Percentiles rank a stretch among this genome's conserved stretches.
phyloP scores from a whole-genome alignment of 2,888 invertebrate genomes.

The Zaprionus lineosus region DNA sequence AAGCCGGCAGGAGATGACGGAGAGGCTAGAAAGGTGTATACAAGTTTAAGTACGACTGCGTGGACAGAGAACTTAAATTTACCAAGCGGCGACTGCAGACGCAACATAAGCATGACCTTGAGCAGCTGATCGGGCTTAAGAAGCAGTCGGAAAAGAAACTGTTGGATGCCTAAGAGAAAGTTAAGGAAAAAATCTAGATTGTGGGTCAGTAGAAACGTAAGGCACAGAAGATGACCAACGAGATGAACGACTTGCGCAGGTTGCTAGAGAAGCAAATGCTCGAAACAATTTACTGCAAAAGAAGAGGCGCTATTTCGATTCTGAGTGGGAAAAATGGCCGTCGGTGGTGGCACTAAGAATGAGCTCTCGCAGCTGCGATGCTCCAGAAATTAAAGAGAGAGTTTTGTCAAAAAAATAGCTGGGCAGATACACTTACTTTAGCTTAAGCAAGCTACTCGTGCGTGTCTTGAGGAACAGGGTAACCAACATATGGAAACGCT shows the following conservation, averaged over 20 bases:
- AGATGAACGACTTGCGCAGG: slow-evolving; percentile 95
- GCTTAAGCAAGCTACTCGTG: slow-evolving; percentile 93
- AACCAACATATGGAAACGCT: slow-evolving; percentile 88
- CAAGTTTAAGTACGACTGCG: slow-evolving; percentile 91
- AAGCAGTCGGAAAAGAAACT: slow-evolving; percentile 95
- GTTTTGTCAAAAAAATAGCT: slow-evolving; percentile 92
- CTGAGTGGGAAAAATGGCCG: slow-evolving; percentile 93
- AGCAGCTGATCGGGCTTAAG: slow-evolving; percentile 93
- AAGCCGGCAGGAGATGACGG: slow-evolving; percentile 89
- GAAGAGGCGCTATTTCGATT: slow-evolving; percentile 96
- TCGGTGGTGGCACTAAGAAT: slow-evolving; percentile 91
- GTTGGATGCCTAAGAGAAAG: slow-evolving; percentile 95
- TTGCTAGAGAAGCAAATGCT: slow-evolving; percentile 95
- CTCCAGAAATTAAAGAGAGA: slow-evolving; percentile 93
- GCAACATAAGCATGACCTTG: slow-evolving; percentile 96
- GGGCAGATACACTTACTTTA: slow-evolving; percentile 95
- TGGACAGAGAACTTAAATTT: slow-evolving; percentile 92
- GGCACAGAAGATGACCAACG: slow-evolving; percentile 94
- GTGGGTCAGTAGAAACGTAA: slow-evolving; percentile 97
- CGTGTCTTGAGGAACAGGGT: slow-evolving; percentile 91
- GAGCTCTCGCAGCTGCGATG: slow-evolving; percentile 92
- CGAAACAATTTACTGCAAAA: slow-evolving; percentile 97
- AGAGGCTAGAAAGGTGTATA: slow-evolving; percentile 91
- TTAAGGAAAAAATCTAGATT: slow-evolving; percentile 95
- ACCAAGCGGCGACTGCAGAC: slow-evolving; percentile 93